Conservation (phyloP, 2,113 vertebrate species). For the Orycteropus afer region DNA sequence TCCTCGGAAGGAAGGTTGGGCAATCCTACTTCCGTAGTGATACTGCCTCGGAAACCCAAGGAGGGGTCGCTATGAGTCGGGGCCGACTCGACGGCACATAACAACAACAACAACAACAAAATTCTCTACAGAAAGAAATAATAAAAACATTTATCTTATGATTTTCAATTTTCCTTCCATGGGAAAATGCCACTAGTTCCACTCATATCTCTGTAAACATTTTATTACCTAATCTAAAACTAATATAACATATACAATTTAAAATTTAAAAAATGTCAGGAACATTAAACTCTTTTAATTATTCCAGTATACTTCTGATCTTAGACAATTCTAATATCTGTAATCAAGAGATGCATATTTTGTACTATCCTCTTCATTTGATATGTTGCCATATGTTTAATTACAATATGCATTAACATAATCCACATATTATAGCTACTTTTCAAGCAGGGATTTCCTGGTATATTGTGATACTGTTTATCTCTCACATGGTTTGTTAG, state of each 20-base stretch:
- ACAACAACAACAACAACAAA: too few species aligned
- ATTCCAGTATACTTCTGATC: not conserved
- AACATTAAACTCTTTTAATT: too few species aligned
- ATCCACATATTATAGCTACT: not conserved
- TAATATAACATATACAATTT: not conserved
- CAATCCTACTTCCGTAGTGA: too few species aligned
- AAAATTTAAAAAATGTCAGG: not conserved
- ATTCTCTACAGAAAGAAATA: not conserved
- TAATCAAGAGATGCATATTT: not conserved
- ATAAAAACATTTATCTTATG: not conserved
- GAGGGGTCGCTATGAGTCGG: too few species aligned
- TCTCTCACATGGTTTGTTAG: too few species aligned
- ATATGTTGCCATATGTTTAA: not conserved
- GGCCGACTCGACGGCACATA: too few species aligned
- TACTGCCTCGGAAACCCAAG: too few species aligned
- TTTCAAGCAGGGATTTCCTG: not conserved
- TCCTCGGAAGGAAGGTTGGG: too few species aligned
- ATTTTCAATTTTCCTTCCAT: not conserved
- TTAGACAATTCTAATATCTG: not conserved
- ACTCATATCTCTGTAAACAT: not conserved
- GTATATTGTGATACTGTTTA: rapidly evolving
- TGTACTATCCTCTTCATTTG: not conserved
- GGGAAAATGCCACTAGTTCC: not conserved
- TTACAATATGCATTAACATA: not conserved
- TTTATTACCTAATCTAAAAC: too few species aligned